These are phyloP conservation scores for Nannospalax galili DNA, from an alignment of 2,113 vertebrate genomes.

Conservation along the genomic window DNA sequence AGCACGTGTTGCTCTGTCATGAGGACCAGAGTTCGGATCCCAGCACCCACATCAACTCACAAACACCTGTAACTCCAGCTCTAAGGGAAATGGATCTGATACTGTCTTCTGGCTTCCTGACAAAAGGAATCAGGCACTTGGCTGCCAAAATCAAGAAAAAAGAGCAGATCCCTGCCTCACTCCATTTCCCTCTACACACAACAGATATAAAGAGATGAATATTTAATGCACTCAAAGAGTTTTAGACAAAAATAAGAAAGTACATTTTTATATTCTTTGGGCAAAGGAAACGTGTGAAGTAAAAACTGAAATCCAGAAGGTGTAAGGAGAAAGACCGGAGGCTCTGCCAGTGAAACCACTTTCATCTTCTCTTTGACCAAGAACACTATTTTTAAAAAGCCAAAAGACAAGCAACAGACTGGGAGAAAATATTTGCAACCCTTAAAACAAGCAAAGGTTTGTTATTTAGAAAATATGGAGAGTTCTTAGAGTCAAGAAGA, in stretches of 20 bases:
- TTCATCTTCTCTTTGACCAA: not conserved
- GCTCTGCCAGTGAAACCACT: not conserved
- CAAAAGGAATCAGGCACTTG: rapidly evolving
- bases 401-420: not conserved
- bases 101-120: not conserved
- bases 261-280: not conserved
- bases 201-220: not conserved
- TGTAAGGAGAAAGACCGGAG: not conserved
- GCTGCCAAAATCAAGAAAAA: not conserved
- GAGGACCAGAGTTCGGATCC: not conserved
- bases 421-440: not conserved
- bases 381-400: not conserved
- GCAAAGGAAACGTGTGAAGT: not conserved
- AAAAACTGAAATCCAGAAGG: not conserved
- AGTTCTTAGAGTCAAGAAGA: not conserved
- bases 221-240: not conserved
- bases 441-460: not conserved
- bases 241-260: not conserved
- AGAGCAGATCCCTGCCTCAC: not conserved
- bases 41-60: not conserved
- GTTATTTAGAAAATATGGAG: not conserved
- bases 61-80: not conserved
- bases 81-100: not conserved
- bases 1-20: too few relatives aligned
- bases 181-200: too few relatives aligned